phyloP scores from a whole-genome alignment of 2,797 vertebrate species.

The Artibeus lituratus region DNA sequence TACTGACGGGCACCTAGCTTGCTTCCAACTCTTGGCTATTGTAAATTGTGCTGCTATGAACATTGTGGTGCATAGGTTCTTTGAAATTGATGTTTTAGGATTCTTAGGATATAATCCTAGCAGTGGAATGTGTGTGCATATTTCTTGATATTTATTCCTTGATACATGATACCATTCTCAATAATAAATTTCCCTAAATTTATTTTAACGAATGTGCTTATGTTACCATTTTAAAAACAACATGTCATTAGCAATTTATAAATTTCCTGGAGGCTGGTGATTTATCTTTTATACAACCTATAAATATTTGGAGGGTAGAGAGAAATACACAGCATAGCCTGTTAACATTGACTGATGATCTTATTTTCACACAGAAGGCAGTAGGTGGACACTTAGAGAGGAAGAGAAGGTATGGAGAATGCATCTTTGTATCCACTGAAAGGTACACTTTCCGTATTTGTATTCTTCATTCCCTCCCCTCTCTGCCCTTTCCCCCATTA shows the following conservation, averaged over 20 bases:
- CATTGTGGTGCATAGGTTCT: no score
- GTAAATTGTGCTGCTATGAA: no score
- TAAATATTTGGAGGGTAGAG: not conserved
- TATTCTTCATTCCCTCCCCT: not conserved
- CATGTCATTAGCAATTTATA: not conserved
- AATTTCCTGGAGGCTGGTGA: not conserved
- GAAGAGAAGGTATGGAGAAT: not conserved
- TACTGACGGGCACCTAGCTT: no score
- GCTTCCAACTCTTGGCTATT: no score
- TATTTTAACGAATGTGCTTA: not conserved
- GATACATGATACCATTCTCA: not conserved
- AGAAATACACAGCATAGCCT: not conserved
- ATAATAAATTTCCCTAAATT: not conserved
- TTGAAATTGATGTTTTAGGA: no score
- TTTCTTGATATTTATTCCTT: not conserved
- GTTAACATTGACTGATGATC: not conserved
- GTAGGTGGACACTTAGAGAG: not conserved
- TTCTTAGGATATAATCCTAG: no score
- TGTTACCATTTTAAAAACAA: conserved; percentile 14
- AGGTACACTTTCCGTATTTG: not conserved
- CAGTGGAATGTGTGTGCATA: fast-evolving
- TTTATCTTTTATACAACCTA: not conserved
- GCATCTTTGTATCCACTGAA: not conserved
- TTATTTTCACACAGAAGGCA: not conserved
- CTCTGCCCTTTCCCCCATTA: not conserved